Conservation (phyloP, 1,140 invertebrate species). For the Anthonomus grandis region DNA sequence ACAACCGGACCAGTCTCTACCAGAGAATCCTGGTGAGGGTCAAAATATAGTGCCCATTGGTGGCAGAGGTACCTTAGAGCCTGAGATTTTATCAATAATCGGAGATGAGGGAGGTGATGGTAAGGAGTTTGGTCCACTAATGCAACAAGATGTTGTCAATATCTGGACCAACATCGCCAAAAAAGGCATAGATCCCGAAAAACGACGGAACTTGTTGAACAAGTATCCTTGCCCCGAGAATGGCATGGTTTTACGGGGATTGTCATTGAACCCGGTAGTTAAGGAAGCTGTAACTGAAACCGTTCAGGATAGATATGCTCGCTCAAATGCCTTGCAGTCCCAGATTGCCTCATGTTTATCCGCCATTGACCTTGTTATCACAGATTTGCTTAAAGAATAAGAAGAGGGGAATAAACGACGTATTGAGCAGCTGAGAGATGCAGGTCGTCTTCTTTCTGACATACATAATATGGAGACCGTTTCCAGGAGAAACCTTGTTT, state of each 20-base stretch:
- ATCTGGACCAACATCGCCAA: slow-evolving; percentile 5
- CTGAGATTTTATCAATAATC: slow-evolving; percentile 2
- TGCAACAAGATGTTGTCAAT: slow-evolving; percentile 6
- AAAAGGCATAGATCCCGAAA: slow-evolving; percentile 1
- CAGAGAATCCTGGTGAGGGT: too few species aligned
- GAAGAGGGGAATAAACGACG: background rate
- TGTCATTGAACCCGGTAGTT: background rate
- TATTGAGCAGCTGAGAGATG: background rate
- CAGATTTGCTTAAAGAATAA: slow-evolving; percentile 3
- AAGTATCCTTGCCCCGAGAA: slow-evolving; percentile 6
- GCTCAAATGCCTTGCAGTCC: background rate
- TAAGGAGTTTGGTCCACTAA: background rate
- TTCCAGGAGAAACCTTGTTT: slow-evolving; percentile 8
- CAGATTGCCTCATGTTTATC: slow-evolving; percentile 3
- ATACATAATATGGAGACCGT: slow-evolving; percentile 5
- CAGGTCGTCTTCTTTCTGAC: slow-evolving; percentile 11
- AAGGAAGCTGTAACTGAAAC: background rate
- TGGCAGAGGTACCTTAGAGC: background rate
- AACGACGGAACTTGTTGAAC: background rate
- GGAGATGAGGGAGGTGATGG: background rate
- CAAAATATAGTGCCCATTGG: too few species aligned
- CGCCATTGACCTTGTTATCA: slow-evolving; percentile 3
- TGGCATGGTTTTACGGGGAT: background rate
- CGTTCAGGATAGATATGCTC: background rate
- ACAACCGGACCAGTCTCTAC: too few species aligned